These are phyloP conservation scores for Triplophysa dalaica DNA, from an alignment of 2,113 vertebrate genomes.

Conservation along the genomic window DNA sequence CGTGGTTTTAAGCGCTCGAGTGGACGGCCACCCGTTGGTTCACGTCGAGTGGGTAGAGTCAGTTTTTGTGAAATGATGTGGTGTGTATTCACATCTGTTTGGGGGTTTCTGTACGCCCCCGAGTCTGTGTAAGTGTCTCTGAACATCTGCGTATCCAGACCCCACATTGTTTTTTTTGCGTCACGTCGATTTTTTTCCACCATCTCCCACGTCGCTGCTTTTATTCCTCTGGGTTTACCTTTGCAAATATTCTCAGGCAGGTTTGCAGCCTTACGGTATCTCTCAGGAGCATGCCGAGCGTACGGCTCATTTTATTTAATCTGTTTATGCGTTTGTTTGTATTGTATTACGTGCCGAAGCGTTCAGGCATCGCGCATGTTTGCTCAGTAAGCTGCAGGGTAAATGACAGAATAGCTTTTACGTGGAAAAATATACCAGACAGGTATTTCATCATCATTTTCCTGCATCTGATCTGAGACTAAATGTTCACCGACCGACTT, in stretches of 20 bases:
- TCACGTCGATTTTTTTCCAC: conserved; percentile 42
- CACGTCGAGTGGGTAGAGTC: conserved; percentile 62
- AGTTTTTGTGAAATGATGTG: conserved; percentile 62
- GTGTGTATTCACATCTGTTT: conserved; percentile 74
- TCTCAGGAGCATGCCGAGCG: conserved; percentile 33
- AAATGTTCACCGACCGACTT: neutral
- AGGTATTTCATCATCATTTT: neutral
- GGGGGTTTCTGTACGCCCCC: conserved; percentile 64
- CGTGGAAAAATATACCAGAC: conserved; percentile 12
- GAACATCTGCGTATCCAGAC: conserved; percentile 62
- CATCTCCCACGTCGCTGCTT: conserved; percentile 44
- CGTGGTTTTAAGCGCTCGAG: conserved; percentile 22
- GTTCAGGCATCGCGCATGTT: conserved; percentile 26
- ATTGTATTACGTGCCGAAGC: conserved; percentile 25
- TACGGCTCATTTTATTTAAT: conserved; percentile 49
- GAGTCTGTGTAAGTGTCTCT: conserved; percentile 55
- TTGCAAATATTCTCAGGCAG: conserved; percentile 49
- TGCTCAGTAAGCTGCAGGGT: conserved; percentile 10
- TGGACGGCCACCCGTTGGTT: conserved; percentile 57
- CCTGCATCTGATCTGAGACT: conserved; percentile 3
- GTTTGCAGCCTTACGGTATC: conserved; percentile 42
- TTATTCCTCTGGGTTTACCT: conserved; percentile 52
- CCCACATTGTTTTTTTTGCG: conserved; percentile 52
- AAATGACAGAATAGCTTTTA: conserved; percentile 24
- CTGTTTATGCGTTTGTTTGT: conserved; percentile 36